These are phyloP conservation scores for Columba livia DNA, from an alignment of 2,113 vertebrate species.

Conservation along the genomic window DNA sequence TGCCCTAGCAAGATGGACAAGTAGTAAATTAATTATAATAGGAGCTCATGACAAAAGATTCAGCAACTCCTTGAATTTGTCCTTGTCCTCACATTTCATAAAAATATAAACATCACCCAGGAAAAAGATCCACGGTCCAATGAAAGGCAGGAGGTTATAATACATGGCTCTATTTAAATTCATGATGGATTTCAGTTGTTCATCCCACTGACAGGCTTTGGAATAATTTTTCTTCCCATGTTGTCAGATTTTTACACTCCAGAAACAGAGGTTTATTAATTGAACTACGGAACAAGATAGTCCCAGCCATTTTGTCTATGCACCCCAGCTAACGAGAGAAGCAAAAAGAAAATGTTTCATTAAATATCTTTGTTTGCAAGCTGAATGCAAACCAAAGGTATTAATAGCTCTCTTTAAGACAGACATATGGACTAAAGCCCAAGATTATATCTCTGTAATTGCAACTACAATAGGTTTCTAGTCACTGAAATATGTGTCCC, in stretches of 20 bases:
- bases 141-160: conserved; percentile 11
- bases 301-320: conserved; percentile 1
- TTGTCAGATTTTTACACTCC: conserved; percentile 10
- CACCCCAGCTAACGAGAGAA: neutral
- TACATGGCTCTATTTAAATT: conserved; percentile 29
- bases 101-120: neutral
- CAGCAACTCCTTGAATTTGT: neutral
- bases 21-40: neutral
- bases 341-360: conserved; percentile 30
- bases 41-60: neutral
- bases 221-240: conserved; percentile 33
- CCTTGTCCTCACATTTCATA: neutral
- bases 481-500: conserved; percentile 8
- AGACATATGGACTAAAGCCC: conserved; percentile 14
- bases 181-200: conserved; percentile 27
- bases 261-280: conserved; percentile 63
- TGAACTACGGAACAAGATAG: conserved; percentile 58
- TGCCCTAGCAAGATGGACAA: neutral
- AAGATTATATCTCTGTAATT: conserved; percentile 20
- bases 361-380: conserved; percentile 27
- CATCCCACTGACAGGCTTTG: neutral
- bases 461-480: conserved; percentile 16
- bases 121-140: neutral
- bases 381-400: conserved; percentile 47
- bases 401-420: conserved; percentile 44